Conservation (phyloP, 2,888 invertebrate genomes). For the Lasioglossum zephyrum region DNA sequence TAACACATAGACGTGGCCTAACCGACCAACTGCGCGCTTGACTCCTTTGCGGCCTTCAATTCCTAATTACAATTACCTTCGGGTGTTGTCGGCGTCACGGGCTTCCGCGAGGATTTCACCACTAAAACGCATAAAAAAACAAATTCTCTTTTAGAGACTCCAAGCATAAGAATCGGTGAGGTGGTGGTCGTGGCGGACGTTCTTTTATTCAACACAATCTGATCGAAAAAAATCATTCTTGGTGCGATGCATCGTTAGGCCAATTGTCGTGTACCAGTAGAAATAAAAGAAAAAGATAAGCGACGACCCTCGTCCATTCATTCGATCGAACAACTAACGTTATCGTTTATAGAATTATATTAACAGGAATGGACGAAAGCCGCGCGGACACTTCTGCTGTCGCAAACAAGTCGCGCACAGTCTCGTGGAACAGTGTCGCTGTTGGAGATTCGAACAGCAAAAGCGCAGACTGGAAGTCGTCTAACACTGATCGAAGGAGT, state of each 20-base stretch:
- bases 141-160: constrained; percentile 59
- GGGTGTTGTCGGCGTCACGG: constrained; percentile 84
- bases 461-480: constrained; percentile 27
- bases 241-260: constrained; percentile 60
- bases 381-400: constrained; percentile 30
- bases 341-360: not conserved
- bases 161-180: constrained; percentile 31
- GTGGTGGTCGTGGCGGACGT: constrained; percentile 42
- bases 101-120: constrained; percentile 85
- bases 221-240: constrained; percentile 33
- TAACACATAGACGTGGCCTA: constrained; percentile 84
- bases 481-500: not conserved
- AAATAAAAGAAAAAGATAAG: constrained; percentile 28
- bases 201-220: constrained; percentile 14
- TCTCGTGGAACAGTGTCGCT: not conserved
- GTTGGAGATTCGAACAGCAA: constrained; percentile 19
- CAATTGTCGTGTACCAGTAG: constrained; percentile 43
- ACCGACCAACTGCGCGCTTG: constrained; percentile 83
- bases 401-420: not conserved
- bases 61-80: constrained; percentile 85
- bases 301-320: constrained; percentile 21
- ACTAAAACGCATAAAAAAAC: constrained; percentile 84
- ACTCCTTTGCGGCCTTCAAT: constrained; percentile 83
- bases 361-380: constrained; percentile 24
- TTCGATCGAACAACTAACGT: not conserved